phyloP scores from a whole-genome alignment of 2,113 vertebrate species.

The Gavialis gangeticus region DNA sequence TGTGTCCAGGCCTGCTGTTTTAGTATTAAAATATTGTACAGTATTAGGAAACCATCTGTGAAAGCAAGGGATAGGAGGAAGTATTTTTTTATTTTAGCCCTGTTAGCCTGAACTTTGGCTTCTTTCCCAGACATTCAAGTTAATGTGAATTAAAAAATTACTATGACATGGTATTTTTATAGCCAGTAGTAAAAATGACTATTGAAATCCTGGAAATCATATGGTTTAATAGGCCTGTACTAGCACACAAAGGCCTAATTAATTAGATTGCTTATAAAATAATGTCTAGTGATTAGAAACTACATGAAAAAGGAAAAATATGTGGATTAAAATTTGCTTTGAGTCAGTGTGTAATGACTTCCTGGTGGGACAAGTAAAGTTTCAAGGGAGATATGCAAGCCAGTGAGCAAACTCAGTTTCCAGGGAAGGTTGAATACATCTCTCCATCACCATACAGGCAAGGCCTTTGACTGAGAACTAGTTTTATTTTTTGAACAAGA shows the following conservation, averaged over 20 bases:
- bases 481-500: neutral
- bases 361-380: neutral
- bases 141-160: neutral
- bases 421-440: neutral
- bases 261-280: slow-evolving; percentile 17
- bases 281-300: neutral
- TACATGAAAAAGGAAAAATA: slow-evolving; percentile 9
- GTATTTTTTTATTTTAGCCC: neutral
- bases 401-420: neutral
- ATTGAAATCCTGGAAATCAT: slow-evolving; percentile 20
- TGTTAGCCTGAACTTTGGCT: neutral
- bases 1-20: neutral
- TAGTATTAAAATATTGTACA: neutral
- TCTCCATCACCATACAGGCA: neutral
- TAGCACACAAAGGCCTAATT: slow-evolving; percentile 33
- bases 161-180: slow-evolving; percentile 6
- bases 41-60: neutral
- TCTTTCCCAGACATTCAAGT: slow-evolving; percentile 14
- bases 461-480: neutral
- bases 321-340: neutral
- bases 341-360: neutral
- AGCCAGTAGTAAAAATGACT: slow-evolving; percentile 44
- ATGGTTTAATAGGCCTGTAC: neutral
- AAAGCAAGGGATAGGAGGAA: neutral
- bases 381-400: neutral